These are phyloP conservation scores for Ascaphus truei DNA, from an alignment of 2,113 vertebrate genomes.

Conservation along the genomic window DNA sequence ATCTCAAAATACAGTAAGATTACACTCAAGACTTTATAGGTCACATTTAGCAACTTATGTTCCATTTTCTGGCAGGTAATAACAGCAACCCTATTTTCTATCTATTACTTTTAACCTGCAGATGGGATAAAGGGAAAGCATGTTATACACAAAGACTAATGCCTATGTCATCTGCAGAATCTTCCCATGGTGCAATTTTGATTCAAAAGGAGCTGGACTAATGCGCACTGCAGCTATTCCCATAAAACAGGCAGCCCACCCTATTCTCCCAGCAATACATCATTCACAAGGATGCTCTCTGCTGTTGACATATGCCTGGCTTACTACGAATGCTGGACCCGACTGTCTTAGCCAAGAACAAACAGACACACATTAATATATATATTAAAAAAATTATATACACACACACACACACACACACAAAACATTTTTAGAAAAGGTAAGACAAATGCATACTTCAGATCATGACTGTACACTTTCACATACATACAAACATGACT, in stretches of 20 bases:
- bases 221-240: not conserved
- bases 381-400: not conserved
- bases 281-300: constrained; percentile 21
- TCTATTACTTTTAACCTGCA: not conserved
- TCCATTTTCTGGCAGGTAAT: not conserved
- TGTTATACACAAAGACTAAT: not conserved
- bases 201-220: not conserved
- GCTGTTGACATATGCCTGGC: not conserved
- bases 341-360: constrained; percentile 28
- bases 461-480: not conserved
- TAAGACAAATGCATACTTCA: too few species aligned
- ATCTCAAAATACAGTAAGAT: too few species aligned
- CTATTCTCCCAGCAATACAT: not conserved
- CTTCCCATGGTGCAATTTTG: not conserved
- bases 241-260: not conserved
- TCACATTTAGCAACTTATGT: not conserved
- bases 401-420: not conserved
- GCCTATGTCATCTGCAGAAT: not conserved
- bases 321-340: not conserved
- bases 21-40: not conserved
- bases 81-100: not conserved
- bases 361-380: too few species aligned
- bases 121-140: not conserved
- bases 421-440: too few species aligned
- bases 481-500: not conserved